Percentiles rank a stretch among this genome's conserved stretches.
These are phyloP conservation scores for Nematolebias whitei DNA, from an alignment of 2,113 vertebrate species.

Conservation along the genomic window DNA sequence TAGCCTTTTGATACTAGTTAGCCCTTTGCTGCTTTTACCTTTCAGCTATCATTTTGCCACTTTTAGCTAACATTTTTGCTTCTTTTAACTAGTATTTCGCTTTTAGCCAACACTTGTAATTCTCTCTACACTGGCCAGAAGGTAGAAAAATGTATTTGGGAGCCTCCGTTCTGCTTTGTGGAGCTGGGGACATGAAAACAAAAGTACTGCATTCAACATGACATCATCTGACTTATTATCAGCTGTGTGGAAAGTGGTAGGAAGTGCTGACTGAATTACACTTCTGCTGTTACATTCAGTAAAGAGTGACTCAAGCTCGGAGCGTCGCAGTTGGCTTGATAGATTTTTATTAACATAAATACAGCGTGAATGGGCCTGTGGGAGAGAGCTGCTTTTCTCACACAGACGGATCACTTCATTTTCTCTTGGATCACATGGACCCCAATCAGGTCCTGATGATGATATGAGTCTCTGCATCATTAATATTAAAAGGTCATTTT, in stretches of 20 bases:
- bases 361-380: conserved; percentile 36
- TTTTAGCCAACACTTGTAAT: not conserved
- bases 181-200: conserved; percentile 14
- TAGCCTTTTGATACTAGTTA: no score
- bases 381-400: conserved; percentile 28
- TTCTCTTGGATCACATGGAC: conserved; percentile 29
- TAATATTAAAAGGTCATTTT: conserved; percentile 69
- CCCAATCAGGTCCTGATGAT: conserved; percentile 51
- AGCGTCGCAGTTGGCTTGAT: conserved; percentile 45
- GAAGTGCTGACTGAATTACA: conserved; percentile 58
- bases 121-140: conserved; percentile 6
- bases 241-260: conserved; percentile 44
- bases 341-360: conserved; percentile 60
- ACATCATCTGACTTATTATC: conserved; percentile 49
- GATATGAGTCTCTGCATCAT: conserved; percentile 58
- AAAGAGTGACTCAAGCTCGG: conserved; percentile 47
- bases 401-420: not conserved
- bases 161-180: conserved; percentile 33
- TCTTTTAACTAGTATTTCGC: no score
- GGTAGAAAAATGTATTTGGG: conserved; percentile 20
- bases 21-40: no score
- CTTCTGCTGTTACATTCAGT: conserved; percentile 62
- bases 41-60: no score
- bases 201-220: conserved; percentile 33
- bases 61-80: no score